These are phyloP conservation scores for Eurypyga helias DNA, from an alignment of 2,113 vertebrate species.

Conservation along the genomic window DNA sequence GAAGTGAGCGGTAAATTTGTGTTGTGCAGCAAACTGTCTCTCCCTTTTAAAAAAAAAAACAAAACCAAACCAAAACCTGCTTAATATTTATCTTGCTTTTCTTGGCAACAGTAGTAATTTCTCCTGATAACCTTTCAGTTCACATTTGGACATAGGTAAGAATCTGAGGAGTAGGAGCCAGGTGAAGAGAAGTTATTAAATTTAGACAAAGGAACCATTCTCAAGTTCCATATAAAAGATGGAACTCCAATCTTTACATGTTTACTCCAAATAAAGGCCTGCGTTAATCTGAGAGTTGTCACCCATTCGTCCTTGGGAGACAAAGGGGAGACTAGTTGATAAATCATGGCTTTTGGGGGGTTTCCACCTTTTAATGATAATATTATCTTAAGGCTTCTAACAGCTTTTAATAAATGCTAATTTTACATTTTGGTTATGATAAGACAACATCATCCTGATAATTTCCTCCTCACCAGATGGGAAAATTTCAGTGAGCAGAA, in stretches of 20 bases:
- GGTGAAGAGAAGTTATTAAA: background rate
- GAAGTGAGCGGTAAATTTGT: background rate
- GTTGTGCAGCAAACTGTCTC: background rate
- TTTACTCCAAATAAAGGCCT: background rate
- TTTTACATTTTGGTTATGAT: background rate
- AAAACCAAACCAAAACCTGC: background rate
- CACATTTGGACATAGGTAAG: background rate
- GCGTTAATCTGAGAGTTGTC: background rate
- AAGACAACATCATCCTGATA: background rate
- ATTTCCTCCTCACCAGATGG: background rate
- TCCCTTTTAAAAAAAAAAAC: background rate
- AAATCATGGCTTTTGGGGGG: background rate
- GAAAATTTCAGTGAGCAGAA: background rate
- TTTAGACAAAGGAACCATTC: background rate
- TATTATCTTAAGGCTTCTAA: background rate
- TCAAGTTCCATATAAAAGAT: background rate
- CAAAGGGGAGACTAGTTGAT: background rate
- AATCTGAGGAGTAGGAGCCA: background rate
- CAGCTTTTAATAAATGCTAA: background rate
- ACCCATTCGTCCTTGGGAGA: background rate
- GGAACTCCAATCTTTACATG: too few relatives aligned
- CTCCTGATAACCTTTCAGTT: background rate
- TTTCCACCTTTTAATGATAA: background rate
- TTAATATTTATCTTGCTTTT: background rate
- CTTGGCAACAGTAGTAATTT: background rate